These are phyloP conservation scores for Apis florea DNA, from an alignment of 1,140 invertebrate genomes.

Conservation along the genomic window DNA sequence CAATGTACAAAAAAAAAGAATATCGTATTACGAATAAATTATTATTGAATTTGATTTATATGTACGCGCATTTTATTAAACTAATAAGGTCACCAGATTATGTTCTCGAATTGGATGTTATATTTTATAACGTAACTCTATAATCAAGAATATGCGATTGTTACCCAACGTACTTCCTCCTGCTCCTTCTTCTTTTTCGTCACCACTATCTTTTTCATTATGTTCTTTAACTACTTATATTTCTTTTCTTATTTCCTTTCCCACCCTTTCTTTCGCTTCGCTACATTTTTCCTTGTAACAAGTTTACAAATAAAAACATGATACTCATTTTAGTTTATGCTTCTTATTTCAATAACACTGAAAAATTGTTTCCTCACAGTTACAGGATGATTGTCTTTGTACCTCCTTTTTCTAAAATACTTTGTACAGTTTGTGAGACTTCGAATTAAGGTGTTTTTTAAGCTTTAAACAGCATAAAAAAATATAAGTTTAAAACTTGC, in stretches of 20 bases:
- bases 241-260: background rate
- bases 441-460: constrained; percentile 47
- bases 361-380: constrained; percentile 39
- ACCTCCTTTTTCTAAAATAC: constrained; percentile 53
- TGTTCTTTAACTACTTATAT: background rate
- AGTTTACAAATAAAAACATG: constrained; percentile 18
- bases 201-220: background rate
- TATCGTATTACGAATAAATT: constrained; percentile 63
- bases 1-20: constrained; percentile 49
- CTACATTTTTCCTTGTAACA: background rate
- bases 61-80: constrained; percentile 56
- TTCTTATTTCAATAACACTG: constrained; percentile 19
- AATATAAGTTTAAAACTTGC: constrained; percentile 8
- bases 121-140: constrained; percentile 19
- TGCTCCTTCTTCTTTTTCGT: background rate
- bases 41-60: constrained; percentile 63
- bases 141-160: constrained; percentile 50
- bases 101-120: constrained; percentile 12
- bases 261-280: background rate
- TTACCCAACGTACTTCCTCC: constrained; percentile 62
- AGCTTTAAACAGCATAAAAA: constrained; percentile 20
- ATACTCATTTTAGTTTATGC: constrained; percentile 14
- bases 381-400: constrained; percentile 59
- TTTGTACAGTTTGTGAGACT: constrained; percentile 64
- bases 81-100: constrained; percentile 8